Evolutionary conservation across 2,888 invertebrate species (phyloP).

Genomic region (Pachymerium ferrugineum): DNA sequence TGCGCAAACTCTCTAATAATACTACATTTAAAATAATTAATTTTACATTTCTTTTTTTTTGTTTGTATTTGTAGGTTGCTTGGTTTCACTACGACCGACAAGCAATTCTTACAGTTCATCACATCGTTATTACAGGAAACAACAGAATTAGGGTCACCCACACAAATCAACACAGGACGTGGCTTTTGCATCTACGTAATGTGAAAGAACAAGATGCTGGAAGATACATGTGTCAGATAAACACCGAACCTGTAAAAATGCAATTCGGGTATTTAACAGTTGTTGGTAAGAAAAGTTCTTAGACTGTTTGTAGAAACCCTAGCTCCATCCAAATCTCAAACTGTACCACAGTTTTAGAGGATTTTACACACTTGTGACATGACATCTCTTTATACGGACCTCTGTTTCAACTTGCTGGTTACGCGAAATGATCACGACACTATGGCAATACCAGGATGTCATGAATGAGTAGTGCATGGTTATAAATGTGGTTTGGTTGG

Average conservation of each 20-base stretch:
- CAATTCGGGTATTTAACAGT: conserved; percentile 88
- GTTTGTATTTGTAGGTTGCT: conserved; percentile 62
- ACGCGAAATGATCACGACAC: too few species aligned
- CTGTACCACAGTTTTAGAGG: too few species aligned
- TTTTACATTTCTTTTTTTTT: conserved; percentile 12
- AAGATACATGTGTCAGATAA: conserved; percentile 88
- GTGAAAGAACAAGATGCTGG: conserved; percentile 88
- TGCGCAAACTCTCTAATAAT: too few species aligned
- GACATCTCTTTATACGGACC: too few species aligned
- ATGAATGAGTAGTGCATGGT: too few species aligned
- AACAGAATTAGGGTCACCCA: conserved; percentile 85
- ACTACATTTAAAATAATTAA: not conserved
- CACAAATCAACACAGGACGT: conserved; percentile 85
- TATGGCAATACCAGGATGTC: too few species aligned
- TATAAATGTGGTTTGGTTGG: too few species aligned
- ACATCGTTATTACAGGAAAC: conserved; percentile 89
- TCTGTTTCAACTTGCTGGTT: too few species aligned
- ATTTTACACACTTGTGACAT: too few species aligned
- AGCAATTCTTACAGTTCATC: conserved; percentile 85
- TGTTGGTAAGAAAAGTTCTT: conserved; percentile 76
- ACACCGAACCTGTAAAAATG: conserved; percentile 87
- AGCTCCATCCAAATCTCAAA: too few species aligned
- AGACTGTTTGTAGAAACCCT: too few species aligned
- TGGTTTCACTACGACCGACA: conserved; percentile 96
- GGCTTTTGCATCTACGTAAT: conserved; percentile 87